Percentiles rank a stretch among this genome's conserved stretches.
Evolutionary conservation across 2,797 vertebrate genomes (phyloP).

Genomic region (Scarus forsteni): DNA sequence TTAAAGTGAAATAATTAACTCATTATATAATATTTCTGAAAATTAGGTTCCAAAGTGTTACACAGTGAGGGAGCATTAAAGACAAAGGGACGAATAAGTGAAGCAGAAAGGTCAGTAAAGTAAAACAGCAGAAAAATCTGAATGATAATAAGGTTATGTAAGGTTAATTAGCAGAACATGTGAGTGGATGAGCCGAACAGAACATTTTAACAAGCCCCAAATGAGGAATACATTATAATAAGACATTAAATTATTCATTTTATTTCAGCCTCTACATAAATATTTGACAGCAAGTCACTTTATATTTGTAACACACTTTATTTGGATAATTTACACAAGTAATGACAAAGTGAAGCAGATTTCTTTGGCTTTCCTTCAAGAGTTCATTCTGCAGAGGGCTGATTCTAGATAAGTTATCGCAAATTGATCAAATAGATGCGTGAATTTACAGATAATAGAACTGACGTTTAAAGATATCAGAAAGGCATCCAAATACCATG

Average conservation of each 20-base stretch:
- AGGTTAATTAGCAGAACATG: slow-evolving; percentile 61
- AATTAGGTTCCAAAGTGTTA: slow-evolving; percentile 40
- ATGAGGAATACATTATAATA: slow-evolving; percentile 34
- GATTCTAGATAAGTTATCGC: too few species aligned
- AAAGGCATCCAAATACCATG: too few species aligned
- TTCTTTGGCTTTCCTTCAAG: neutral
- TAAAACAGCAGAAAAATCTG: slow-evolving; percentile 38
- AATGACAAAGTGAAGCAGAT: neutral
- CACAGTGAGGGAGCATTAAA: slow-evolving; percentile 50
- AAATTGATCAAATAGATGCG: too few species aligned
- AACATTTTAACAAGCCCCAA: slow-evolving; percentile 19
- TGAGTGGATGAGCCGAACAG: slow-evolving; percentile 33
- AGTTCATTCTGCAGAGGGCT: neutral
- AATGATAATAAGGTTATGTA: slow-evolving; percentile 52
- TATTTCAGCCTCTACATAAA: neutral
- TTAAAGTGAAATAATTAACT: slow-evolving; percentile 61
- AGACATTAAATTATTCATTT: slow-evolving; percentile 26
- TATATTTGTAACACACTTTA: neutral
- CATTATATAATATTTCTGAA: slow-evolving; percentile 48
- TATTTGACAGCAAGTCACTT: slow-evolving; percentile 17
- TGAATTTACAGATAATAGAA: too few species aligned
- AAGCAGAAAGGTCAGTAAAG: slow-evolving; percentile 61
- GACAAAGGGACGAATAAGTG: slow-evolving; percentile 51
- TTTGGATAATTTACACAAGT: neutral
- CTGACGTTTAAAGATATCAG: too few species aligned